Percentiles rank a stretch among this genome's conserved stretches.
Evolutionary conservation across 2,888 invertebrate genomes (phyloP).

Genomic region (Philonicus albiceps): DNA sequence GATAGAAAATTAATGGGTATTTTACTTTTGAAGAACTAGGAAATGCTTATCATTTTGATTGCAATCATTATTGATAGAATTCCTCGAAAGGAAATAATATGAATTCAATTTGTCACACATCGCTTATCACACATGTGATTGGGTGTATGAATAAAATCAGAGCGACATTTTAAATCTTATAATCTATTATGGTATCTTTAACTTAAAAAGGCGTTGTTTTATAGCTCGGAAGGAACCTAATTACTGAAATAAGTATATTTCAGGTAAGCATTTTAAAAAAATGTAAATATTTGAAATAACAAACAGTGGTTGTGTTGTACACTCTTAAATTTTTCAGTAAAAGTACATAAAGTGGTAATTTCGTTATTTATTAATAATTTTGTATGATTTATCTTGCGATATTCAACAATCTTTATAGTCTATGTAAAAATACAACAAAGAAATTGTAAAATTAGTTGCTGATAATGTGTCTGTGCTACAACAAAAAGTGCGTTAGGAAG

Average conservation of each 20-base stretch:
- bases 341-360: too few species aligned
- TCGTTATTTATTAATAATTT: too few species aligned
- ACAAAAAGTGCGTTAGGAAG: too few species aligned
- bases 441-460: too few species aligned
- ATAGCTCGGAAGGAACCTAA: not conserved
- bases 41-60: not conserved
- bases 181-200: not conserved
- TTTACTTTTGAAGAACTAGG: not conserved
- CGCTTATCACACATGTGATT: not conserved
- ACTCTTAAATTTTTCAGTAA: too few species aligned
- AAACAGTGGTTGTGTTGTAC: too few species aligned
- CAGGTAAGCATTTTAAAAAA: not conserved
- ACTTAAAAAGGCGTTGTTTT: not conserved
- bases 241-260: not conserved
- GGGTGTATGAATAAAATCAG: not conserved
- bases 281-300: not conserved
- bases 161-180: not conserved
- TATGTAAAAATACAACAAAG: too few species aligned
- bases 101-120: not conserved
- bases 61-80: not conserved
- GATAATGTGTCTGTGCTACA: too few species aligned
- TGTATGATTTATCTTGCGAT: too few species aligned
- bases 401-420: too few species aligned
- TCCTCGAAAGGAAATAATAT: not conserved
- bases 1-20: not conserved